Conservation (phyloP, 2,113 vertebrate genomes). For the Motacilla alba region DNA sequence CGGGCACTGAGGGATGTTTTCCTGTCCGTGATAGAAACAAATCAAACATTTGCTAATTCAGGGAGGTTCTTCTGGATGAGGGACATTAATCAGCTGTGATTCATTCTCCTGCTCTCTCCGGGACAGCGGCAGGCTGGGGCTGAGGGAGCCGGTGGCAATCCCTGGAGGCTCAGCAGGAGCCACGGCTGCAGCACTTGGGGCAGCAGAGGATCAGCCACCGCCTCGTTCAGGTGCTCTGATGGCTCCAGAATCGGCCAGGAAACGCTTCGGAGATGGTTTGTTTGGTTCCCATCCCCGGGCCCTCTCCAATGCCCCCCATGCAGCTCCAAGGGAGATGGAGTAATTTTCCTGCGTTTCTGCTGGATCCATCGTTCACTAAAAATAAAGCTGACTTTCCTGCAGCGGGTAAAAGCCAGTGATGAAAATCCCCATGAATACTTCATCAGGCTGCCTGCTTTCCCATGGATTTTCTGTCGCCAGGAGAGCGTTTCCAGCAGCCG, state of each 20-base stretch:
- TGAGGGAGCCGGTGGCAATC: not conserved
- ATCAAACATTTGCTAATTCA: conserved; percentile 15
- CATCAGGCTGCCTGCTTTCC: not conserved
- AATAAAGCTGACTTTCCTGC: not conserved
- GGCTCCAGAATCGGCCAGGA: not conserved
- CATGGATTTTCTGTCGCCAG: conserved; percentile 20
- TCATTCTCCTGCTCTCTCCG: not conserved
- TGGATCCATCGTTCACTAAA: not conserved
- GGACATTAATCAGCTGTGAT: not conserved
- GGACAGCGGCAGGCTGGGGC: not conserved
- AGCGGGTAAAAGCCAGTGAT: not conserved
- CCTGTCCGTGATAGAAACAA: not conserved
- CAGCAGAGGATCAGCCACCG: not conserved
- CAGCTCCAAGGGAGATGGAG: not conserved
- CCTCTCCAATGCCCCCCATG: rapidly evolving
- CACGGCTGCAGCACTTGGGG: not conserved
- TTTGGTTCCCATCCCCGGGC: not conserved
- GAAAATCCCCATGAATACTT: conserved; percentile 18
- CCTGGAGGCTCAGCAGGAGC: not conserved
- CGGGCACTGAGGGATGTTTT: not conserved
- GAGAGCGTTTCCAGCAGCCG: not conserved
- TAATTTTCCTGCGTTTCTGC: not conserved
- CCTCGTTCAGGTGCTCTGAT: rapidly evolving
- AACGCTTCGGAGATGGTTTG: rapidly evolving
- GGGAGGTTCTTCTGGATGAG: not conserved